Base-by-base conservation (phyloP, 1,140 invertebrate species). In the Listronotus oregonensis region DNA sequence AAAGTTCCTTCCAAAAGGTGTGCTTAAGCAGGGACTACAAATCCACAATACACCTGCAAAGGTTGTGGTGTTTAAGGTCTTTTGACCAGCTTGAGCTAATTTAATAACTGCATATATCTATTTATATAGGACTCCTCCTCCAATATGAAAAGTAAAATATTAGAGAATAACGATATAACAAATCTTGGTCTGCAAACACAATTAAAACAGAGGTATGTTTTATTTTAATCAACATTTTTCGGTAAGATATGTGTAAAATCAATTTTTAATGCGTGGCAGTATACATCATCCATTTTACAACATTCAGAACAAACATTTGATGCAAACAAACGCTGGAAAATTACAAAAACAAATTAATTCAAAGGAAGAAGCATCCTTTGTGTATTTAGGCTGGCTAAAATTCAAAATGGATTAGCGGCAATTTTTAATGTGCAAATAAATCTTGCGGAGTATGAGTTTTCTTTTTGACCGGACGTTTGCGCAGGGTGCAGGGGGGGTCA, bases 381-480 rank as follows among this genome's bases (percentile, higher is more conserved):
- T 66, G 56, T 66, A 31, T 66, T 66, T 66, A 66, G 64, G 64
- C 46, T 46, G 56, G 12, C 52, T 34, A 60, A 60, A 66, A 66
- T 66, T 66, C 64, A 66, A 66, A 66, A 66, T 66, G 64, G 64
- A 66, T 66, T 66, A 66, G 56, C 64, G 64, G 64, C 55, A 60
- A 66, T 66, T 66, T 66, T 66, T 66, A 66, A 66, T 66, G 64
- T 60, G 64, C 64, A 66, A 66, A 66, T 66, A 66, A 66, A 66
- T 66, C 64, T 66, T 66, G 64, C 46, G 49, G 52, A 54, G 54
- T 66, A 55, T 60, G 64, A 66, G 54, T 66, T 66, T 66, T 66
- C 64, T 66, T 66, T 66, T 40, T 60, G 32, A 42, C 46, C 57
- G 43, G 34, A 50, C 57, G 46, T 58, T 52, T 43, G 59, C 44